Evolutionary conservation across 2,888 invertebrate species (phyloP).

Genomic region (Leucania comma): DNA sequence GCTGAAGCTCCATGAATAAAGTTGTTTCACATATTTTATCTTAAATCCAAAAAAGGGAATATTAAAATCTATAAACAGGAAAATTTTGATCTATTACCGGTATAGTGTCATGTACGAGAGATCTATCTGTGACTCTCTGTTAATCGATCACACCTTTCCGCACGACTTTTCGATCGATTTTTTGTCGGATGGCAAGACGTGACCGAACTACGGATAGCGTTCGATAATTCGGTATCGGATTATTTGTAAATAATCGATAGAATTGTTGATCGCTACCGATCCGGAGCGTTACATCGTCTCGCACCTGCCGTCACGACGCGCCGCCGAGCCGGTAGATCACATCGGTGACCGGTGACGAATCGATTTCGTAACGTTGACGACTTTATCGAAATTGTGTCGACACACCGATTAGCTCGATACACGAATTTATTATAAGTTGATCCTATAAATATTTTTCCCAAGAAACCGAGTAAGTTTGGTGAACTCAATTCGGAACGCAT

Average conservation of each 20-base stretch:
- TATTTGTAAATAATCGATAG: conserved; percentile 86
- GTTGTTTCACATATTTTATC: conserved; percentile 68
- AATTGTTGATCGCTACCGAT: conserved; percentile 79
- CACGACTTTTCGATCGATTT: conserved; percentile 85
- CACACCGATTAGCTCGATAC: conserved; percentile 76
- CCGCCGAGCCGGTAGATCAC: conserved; percentile 82
- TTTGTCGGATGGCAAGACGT: conserved; percentile 81
- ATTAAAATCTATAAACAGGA: conserved; percentile 51
- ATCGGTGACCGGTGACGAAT: conserved; percentile 82
- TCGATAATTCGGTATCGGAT: conserved; percentile 73
- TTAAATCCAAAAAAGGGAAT: conserved; percentile 33
- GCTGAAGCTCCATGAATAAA: conserved; percentile 74
- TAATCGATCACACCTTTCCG: conserved; percentile 81
- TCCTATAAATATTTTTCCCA: conserved; percentile 60
- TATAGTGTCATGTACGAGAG: conserved; percentile 34
- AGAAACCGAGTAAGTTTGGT: conserved; percentile 49
- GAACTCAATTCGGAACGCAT: conserved; percentile 45
- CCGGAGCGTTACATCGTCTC: conserved; percentile 73
- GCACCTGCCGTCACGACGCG: conserved; percentile 81
- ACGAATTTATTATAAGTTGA: conserved; percentile 67
- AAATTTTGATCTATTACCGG: conserved; percentile 39
- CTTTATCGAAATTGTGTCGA: conserved; percentile 83
- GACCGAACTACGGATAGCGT: conserved; percentile 77
- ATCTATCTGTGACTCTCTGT: conserved; percentile 32
- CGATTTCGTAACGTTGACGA: conserved; percentile 84